Percentiles rank a stretch among this genome's conserved stretches.
These are phyloP conservation scores for Pagetopsis macropterus DNA, from an alignment of 2,797 vertebrate genomes.

Conservation along the genomic window DNA sequence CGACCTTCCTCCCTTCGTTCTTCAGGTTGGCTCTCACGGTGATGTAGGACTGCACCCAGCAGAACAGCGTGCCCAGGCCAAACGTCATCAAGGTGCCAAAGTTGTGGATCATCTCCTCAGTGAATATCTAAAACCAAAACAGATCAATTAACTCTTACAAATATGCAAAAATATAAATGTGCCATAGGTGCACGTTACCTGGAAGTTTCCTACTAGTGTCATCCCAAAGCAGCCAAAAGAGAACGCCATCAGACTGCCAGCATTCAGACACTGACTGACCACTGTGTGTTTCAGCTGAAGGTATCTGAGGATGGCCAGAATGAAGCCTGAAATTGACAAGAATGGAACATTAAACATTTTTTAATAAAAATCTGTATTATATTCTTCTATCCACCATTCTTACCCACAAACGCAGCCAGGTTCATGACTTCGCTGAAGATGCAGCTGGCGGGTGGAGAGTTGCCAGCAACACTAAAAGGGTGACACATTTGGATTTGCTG, in stretches of 20 bases:
- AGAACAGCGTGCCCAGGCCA: slow-evolving; percentile 87
- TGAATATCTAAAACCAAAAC: slow-evolving; percentile 79
- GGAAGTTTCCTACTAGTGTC: slow-evolving; percentile 93
- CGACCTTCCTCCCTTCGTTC: slow-evolving; percentile 86
- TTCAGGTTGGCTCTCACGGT: slow-evolving; percentile 89
- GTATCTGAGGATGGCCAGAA: slow-evolving; percentile 89
- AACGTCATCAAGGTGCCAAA: slow-evolving; percentile 88
- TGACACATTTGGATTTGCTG: background rate
- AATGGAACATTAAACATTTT: background rate
- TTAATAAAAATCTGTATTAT: background rate
- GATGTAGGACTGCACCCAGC: slow-evolving; percentile 92
- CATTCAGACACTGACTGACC: slow-evolving; percentile 87
- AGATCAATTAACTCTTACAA: no score
- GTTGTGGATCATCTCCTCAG: slow-evolving; percentile 85
- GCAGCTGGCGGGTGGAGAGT: slow-evolving; percentile 90
- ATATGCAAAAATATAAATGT: no score
- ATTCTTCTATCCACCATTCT: slow-evolving; percentile 21
- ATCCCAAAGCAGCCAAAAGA: slow-evolving; percentile 90
- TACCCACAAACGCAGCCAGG: slow-evolving; percentile 92
- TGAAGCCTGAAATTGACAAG: slow-evolving; percentile 80
- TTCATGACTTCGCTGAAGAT: slow-evolving; percentile 95
- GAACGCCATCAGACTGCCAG: slow-evolving; percentile 80
- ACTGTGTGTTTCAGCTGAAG: slow-evolving; percentile 88
- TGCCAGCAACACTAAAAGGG: slow-evolving; percentile 86
- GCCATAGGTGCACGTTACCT: slow-evolving; percentile 79